Evolutionary conservation across 1,140 invertebrate genomes (phyloP).

Genomic region (Megalopta genalis): DNA sequence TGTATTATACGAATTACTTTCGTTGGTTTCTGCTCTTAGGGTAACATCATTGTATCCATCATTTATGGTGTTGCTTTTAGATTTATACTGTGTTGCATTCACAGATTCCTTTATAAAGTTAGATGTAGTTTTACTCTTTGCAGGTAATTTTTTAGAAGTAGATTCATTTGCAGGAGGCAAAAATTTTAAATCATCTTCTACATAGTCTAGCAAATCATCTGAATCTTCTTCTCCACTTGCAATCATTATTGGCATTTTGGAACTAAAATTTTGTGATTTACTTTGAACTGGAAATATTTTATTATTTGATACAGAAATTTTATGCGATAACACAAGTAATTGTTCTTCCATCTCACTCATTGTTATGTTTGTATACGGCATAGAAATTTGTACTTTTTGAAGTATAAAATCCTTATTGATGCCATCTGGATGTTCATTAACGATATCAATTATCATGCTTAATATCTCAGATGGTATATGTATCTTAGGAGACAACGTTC

Average conservation of each 20-base stretch:
- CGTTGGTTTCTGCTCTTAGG: not conserved
- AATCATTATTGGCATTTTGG: not conserved
- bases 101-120: slow-evolving; percentile 45
- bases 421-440: slow-evolving; percentile 52
- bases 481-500: not conserved
- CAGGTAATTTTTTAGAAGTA: not conserved
- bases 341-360: slow-evolving; percentile 43
- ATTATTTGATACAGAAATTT: slow-evolving; percentile 39
- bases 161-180: not conserved
- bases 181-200: slow-evolving; percentile 2
- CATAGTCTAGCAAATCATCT: not conserved
- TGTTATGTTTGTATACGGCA: slow-evolving; percentile 14
- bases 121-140: slow-evolving; percentile 22
- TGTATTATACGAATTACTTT: not conserved
- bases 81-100: not conserved
- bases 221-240: slow-evolving; percentile 22
- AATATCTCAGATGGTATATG: slow-evolving; percentile 37
- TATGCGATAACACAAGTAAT: slow-evolving; percentile 51
- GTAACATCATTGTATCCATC: not conserved
- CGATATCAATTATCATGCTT: slow-evolving; percentile 19
- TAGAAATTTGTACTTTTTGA: not conserved
- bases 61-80: not conserved
- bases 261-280: not conserved
- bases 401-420: slow-evolving; percentile 40
- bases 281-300: slow-evolving; percentile 50